Percentiles rank a stretch among this genome's conserved stretches.
Evolutionary conservation across 2,888 invertebrate genomes (phyloP).

Genomic region (Eupithecia subumbrata): DNA sequence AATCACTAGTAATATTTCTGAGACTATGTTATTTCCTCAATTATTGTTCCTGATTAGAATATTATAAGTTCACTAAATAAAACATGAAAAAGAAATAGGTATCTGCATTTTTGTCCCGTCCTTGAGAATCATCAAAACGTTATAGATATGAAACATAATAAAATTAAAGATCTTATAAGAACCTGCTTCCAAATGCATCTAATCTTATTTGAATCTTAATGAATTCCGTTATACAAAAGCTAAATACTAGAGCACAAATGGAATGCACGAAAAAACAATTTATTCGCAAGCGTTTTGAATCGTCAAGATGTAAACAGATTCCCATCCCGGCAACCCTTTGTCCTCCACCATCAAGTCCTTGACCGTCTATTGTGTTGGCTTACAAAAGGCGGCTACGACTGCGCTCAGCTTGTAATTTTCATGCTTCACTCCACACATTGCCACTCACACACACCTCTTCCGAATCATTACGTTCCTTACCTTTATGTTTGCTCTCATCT

Average conservation of each 20-base stretch:
- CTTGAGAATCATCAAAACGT: background rate
- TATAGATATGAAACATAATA: background rate
- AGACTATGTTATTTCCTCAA: slow-evolving; percentile 8
- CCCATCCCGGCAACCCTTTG: slow-evolving; percentile 69
- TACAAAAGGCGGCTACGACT: slow-evolving; percentile 79
- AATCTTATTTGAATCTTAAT: background rate
- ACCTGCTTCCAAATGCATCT: background rate
- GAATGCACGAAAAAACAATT: slow-evolving; percentile 8
- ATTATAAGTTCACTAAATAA: background rate
- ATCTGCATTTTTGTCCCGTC: background rate
- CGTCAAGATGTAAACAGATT: slow-evolving; percentile 43
- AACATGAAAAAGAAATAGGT: background rate
- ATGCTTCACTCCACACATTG: slow-evolving; percentile 78
- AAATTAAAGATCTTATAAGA: slow-evolving; percentile 3
- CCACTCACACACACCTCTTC: slow-evolving; percentile 78
- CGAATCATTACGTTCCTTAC: slow-evolving; percentile 81
- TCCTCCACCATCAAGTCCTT: slow-evolving; percentile 77
- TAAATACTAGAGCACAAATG: background rate
- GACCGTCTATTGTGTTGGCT: slow-evolving; percentile 73
- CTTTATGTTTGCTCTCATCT: slow-evolving; percentile 72
- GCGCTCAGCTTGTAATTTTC: slow-evolving; percentile 78
- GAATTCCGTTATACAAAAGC: background rate
- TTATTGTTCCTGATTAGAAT: slow-evolving; percentile 10
- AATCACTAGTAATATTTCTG: background rate
- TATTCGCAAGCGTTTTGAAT: slow-evolving; percentile 34